These are phyloP conservation scores for Sebastolobus altivelis DNA, from an alignment of 2,797 vertebrate genomes.

Conservation along the genomic window DNA sequence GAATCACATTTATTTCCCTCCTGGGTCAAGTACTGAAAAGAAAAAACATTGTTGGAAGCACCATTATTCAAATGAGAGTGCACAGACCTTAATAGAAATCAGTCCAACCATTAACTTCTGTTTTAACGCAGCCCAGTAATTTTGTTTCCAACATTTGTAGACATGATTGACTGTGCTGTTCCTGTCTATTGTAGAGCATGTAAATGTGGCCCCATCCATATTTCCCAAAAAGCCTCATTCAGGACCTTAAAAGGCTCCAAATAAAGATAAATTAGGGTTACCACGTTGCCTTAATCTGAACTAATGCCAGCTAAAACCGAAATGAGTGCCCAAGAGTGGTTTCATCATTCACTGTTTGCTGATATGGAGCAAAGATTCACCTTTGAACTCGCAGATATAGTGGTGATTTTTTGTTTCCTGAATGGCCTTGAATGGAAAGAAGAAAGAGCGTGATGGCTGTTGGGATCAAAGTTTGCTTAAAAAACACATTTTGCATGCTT, in stretches of 20 bases:
- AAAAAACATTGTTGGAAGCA: conserved; percentile 76
- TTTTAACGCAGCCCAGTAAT: conserved; percentile 77
- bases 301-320: conserved; percentile 74
- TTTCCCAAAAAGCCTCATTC: conserved; percentile 77
- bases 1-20: conserved; percentile 78
- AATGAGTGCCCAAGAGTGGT: conserved; percentile 69
- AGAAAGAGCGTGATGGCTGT: conserved; percentile 12
- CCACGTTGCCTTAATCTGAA: conserved; percentile 73
- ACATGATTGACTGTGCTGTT: conserved; percentile 68
- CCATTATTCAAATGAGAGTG: conserved; percentile 89
- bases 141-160: conserved; percentile 71
- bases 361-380: conserved; percentile 51
- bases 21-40: conserved; percentile 79
- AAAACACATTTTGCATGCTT: conserved; percentile 19
- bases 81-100: conserved; percentile 83
- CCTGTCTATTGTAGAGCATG: conserved; percentile 70
- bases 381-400: conserved; percentile 45
- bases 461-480: conserved; percentile 19
- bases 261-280: conserved; percentile 80
- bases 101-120: conserved; percentile 79
- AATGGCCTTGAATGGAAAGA: conserved; percentile 39
- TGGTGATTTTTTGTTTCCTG: conserved; percentile 25
- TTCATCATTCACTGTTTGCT: conserved; percentile 53
- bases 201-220: conserved; percentile 74
- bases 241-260: conserved; percentile 75